Evolutionary conservation across 2,113 vertebrate genomes (phyloP).

Genomic region (Sylvia atricapilla): DNA sequence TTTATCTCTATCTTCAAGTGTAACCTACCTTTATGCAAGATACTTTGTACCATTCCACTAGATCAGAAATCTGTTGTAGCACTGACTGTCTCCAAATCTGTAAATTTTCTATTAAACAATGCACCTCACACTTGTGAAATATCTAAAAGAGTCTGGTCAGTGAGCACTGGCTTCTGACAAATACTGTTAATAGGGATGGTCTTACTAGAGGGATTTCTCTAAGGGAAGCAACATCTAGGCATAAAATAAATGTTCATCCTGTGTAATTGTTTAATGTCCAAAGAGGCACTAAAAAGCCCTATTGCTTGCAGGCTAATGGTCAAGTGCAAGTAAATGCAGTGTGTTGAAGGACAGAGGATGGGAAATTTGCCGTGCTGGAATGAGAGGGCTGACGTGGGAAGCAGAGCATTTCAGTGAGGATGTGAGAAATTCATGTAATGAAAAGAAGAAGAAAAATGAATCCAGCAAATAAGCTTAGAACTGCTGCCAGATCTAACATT

Average conservation of each 20-base stretch:
- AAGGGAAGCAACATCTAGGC: not conserved
- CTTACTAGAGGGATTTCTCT: not conserved
- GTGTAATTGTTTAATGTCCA: not conserved
- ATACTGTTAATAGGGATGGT: not conserved
- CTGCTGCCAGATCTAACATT: not conserved
- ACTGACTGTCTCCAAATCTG: rapidly evolving
- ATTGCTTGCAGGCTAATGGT: not conserved
- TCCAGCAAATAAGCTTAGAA: not conserved
- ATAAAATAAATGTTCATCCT: not conserved
- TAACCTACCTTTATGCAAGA: not conserved
- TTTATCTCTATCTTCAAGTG: rapidly evolving
- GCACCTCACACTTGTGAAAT: rapidly evolving
- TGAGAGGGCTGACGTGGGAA: not conserved
- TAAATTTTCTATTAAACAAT: not conserved
- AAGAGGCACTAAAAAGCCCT: not conserved
- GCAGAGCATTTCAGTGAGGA: not conserved
- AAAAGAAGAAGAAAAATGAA: not conserved
- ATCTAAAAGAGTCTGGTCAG: not conserved
- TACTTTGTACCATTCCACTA: not conserved
- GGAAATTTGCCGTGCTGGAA: not conserved
- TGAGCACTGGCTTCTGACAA: not conserved
- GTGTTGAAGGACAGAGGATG: not conserved
- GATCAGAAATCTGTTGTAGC: not conserved
- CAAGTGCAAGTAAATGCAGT: not conserved
- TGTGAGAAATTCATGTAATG: not conserved